These are phyloP conservation scores for Arbacia lixula DNA, from an alignment of 53 echinoderm and acorn worm species.

Conservation along the genomic window DNA sequence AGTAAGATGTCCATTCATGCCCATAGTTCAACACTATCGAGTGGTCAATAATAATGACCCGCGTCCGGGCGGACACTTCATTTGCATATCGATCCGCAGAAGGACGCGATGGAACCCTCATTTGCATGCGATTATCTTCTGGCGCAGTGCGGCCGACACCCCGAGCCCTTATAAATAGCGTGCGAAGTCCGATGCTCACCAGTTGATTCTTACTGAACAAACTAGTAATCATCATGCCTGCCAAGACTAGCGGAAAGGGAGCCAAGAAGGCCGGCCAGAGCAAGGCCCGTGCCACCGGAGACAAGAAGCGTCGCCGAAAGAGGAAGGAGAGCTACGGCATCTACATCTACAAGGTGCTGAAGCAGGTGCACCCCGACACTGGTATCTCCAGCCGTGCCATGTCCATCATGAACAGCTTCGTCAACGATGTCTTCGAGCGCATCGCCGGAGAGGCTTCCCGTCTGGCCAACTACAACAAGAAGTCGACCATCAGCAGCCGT, in stretches of 20 bases:
- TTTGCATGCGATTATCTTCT: no score
- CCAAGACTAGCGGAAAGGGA: constrained; percentile 56
- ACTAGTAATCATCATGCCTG: constrained; percentile 62
- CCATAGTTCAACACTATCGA: no score
- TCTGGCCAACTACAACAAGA: constrained; percentile 86
- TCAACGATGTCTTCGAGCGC: constrained; percentile 89
- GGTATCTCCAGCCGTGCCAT: constrained; percentile 87
- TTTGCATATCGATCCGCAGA: constrained; percentile 27
- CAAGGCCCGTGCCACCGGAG: constrained; percentile 8
- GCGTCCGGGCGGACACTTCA: background rate
- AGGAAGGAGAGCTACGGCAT: constrained; percentile 86
- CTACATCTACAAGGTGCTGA: constrained; percentile 95
- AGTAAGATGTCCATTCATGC: no score
- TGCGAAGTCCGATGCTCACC: background rate
- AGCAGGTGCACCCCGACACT: constrained; percentile 92
- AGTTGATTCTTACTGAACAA: background rate
- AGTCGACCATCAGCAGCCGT: constrained; percentile 83
- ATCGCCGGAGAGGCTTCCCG: constrained; percentile 77
- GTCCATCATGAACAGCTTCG: constrained; percentile 94
- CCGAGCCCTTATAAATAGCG: constrained; percentile 11
- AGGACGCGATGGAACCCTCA: background rate
- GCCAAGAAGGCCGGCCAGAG: constrained; percentile 24
- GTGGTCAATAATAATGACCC: background rate
- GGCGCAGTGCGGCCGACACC: background rate
- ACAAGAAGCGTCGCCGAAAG: constrained; percentile 58